Conservation (phyloP, 2,797 vertebrate genomes). For the Rhynchotus rufescens region DNA sequence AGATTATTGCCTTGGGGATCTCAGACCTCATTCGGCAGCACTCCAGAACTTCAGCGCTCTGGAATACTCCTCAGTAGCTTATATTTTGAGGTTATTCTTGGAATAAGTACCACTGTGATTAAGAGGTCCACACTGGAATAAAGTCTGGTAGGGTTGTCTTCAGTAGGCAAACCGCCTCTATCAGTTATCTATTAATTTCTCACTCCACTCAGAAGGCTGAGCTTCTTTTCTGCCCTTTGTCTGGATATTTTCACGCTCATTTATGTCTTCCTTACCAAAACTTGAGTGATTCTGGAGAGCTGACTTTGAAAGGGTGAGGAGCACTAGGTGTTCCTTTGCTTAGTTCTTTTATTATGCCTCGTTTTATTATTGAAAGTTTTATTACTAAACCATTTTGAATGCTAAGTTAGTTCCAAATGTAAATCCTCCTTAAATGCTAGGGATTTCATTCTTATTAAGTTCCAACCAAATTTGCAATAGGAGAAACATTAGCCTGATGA, state of each 20-base stretch:
- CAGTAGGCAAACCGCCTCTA: not conserved
- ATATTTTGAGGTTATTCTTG: not conserved
- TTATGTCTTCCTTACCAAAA: not conserved
- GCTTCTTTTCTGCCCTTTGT: not conserved
- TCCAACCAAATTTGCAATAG: not conserved
- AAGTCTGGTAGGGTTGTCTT: not conserved
- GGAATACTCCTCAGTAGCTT: not conserved
- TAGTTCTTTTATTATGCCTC: not conserved
- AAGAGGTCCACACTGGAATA: not conserved
- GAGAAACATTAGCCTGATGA: not conserved
- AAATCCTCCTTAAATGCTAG: not conserved
- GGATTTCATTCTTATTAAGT: not conserved
- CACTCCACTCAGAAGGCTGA: not conserved
- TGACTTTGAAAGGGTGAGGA: not conserved
- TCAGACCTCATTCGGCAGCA: not conserved
- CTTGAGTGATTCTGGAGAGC: not conserved
- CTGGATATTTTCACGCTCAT: accelerated
- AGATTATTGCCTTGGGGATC: not conserved
- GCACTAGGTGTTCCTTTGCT: not conserved
- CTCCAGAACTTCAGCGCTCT: not conserved
- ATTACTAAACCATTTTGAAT: not conserved
- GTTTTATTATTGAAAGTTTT: not conserved
- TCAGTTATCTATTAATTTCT: not conserved
- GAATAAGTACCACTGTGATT: not conserved
- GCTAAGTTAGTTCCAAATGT: not conserved